Conservation (phyloP, 2,797 vertebrate genomes). For the Typhlichthys eigenmanni region DNA sequence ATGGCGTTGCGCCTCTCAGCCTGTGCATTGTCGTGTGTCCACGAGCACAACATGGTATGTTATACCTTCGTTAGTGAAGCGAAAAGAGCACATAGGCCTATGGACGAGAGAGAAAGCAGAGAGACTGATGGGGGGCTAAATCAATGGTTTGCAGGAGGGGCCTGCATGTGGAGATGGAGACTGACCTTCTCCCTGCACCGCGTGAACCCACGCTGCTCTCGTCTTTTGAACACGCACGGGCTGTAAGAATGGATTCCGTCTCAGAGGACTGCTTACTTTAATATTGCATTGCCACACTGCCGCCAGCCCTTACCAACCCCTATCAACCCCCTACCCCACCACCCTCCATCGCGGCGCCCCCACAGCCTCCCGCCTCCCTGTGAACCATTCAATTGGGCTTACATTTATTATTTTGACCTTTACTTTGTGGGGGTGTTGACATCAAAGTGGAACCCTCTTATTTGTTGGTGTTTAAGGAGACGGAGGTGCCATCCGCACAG, state of each 20-base stretch:
- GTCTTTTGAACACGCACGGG: slow-evolving; percentile 69
- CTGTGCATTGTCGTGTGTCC: no score
- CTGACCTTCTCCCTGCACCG: slow-evolving; percentile 70
- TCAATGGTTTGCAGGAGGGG: slow-evolving; percentile 56
- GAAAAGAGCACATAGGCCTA: neutral
- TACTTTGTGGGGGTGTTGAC: slow-evolving; percentile 72
- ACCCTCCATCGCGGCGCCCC: no score
- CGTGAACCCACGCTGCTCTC: slow-evolving; percentile 65
- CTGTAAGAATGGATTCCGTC: slow-evolving; percentile 79
- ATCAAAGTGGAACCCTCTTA: slow-evolving; percentile 71
- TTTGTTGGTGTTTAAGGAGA: slow-evolving; percentile 63
- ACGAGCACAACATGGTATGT: no score
- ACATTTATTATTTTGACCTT: slow-evolving; percentile 88
- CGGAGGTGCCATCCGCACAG: slow-evolving; percentile 70
- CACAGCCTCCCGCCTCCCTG: slow-evolving; percentile 31
- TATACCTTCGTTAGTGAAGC: no score
- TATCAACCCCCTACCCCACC: neutral
- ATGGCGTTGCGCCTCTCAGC: no score
- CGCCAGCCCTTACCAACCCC: slow-evolving; percentile 32
- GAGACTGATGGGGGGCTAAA: slow-evolving; percentile 43
- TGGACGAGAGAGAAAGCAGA: slow-evolving; percentile 12
- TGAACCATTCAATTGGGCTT: slow-evolving; percentile 78
- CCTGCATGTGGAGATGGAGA: slow-evolving; percentile 62
- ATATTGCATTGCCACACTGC: slow-evolving; percentile 64
- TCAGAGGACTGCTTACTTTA: slow-evolving; percentile 60